These are phyloP conservation scores for Xiphophorus birchmanni DNA, from an alignment of 2,797 vertebrate species.

Conservation along the genomic window DNA sequence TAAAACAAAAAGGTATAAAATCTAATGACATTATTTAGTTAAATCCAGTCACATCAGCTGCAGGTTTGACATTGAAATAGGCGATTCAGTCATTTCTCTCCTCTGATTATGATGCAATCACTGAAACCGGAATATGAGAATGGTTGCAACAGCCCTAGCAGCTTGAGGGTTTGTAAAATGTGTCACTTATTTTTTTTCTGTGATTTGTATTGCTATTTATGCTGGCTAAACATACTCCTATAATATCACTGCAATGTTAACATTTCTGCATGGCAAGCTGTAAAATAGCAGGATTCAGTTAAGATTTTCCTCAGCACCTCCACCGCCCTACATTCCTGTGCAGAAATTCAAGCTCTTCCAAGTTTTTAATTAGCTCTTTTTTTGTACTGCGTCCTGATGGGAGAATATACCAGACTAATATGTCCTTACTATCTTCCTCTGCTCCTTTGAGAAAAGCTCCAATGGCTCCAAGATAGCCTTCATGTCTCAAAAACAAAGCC, in stretches of 20 bases:
- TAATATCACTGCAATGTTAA: neutral
- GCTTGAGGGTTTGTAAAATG: neutral
- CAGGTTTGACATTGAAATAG: neutral
- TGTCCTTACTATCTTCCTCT: slow-evolving; percentile 95
- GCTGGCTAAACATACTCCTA: neutral
- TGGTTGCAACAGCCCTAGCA: neutral
- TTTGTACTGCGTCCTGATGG: too few relatives aligned
- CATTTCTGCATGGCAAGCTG: neutral
- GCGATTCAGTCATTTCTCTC: neutral
- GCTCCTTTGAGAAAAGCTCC: slow-evolving; percentile 98
- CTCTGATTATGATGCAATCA: neutral
- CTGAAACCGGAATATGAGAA: neutral
- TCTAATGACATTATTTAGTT: neutral
- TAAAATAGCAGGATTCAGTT: neutral
- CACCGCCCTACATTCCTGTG: neutral
- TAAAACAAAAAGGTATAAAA: neutral
- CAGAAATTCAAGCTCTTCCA: neutral
- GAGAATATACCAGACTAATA: neutral
- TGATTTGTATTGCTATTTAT: neutral
- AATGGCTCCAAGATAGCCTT: slow-evolving; percentile 97
- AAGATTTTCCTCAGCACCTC: neutral
- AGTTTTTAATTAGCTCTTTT: neutral
- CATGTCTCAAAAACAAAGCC: slow-evolving; percentile 96
- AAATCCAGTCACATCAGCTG: neutral
- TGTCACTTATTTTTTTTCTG: neutral